Percentiles rank a stretch among this genome's conserved stretches.
Evolutionary conservation across 2,888 invertebrate genomes (phyloP).

Genomic region (Phymatocera aterrima): DNA sequence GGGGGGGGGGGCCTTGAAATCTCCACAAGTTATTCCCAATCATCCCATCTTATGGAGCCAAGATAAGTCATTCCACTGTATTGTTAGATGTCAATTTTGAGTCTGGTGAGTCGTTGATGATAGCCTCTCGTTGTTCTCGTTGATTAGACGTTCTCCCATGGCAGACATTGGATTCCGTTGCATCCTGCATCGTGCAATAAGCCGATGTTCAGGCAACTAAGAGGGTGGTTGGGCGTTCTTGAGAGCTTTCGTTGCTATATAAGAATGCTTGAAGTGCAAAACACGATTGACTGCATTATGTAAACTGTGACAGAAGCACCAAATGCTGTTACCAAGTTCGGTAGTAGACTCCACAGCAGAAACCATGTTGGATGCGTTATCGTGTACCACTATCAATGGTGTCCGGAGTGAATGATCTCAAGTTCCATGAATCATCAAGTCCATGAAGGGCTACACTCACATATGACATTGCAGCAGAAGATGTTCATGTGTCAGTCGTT

Average conservation of each 20-base stretch:
- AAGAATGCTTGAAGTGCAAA: conserved; percentile 46
- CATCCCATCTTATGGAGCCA: background rate
- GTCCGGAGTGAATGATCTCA: conserved; percentile 42
- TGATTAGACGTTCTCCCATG: background rate
- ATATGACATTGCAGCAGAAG: conserved; percentile 30
- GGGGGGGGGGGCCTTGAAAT: background rate
- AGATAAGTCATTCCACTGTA: background rate
- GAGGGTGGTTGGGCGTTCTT: background rate
- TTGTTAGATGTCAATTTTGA: background rate
- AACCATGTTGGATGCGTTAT: conserved; percentile 49
- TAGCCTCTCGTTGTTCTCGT: background rate
- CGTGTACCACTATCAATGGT: conserved; percentile 48
- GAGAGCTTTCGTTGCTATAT: background rate
- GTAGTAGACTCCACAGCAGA: conserved; percentile 2
- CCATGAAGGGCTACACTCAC: conserved; percentile 47
- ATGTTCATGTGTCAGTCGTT: conserved; percentile 51
- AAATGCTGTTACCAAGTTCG: conserved; percentile 7
- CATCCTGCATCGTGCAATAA: background rate
- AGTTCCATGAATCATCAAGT: conserved; percentile 36
- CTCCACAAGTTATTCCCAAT: background rate
- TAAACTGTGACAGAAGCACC: conserved; percentile 41
- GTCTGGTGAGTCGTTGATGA: background rate
- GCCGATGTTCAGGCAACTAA: background rate
- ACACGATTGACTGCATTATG: conserved; percentile 27
- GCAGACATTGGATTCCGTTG: background rate